Conservation (phyloP, 2,797 vertebrate species). For the Labroides dimidiatus region DNA sequence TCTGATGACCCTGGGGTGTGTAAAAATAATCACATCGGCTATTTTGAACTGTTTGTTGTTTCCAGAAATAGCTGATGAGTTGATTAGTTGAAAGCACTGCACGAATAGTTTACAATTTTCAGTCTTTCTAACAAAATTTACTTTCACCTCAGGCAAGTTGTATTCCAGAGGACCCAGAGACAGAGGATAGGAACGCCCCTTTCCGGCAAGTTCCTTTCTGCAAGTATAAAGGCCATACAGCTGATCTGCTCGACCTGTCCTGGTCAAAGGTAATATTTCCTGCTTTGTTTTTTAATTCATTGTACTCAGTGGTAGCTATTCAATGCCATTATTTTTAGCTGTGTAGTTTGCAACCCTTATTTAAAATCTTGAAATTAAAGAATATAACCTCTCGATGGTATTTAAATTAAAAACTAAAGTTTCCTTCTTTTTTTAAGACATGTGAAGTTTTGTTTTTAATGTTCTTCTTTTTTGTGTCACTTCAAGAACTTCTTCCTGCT, state of each 20-base stretch:
- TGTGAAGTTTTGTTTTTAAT: neutral
- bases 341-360: too few relatives aligned
- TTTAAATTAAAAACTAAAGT: too few relatives aligned
- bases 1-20: constrained; percentile 96
- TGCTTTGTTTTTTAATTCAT: too few relatives aligned
- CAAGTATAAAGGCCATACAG: constrained; percentile 99
- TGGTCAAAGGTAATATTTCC: constrained; percentile 92
- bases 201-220: constrained; percentile 97
- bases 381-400: neutral
- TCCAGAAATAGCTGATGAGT: neutral
- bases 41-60: neutral
- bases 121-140: neutral
- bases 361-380: neutral
- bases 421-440: neutral
- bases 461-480: neutral
- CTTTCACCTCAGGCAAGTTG: constrained; percentile 83
- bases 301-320: too few relatives aligned
- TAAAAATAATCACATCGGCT: constrained; percentile 1
- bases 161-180: constrained; percentile 90
- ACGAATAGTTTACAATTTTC: neutral
- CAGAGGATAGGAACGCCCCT: constrained; percentile 93
- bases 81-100: neutral
- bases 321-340: too few relatives aligned
- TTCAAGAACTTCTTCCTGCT: constrained; percentile 98
- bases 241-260: constrained; percentile 96